Evolutionary conservation across 2,797 vertebrate species (phyloP).

Genomic region (Sarcophilus harrisii): DNA sequence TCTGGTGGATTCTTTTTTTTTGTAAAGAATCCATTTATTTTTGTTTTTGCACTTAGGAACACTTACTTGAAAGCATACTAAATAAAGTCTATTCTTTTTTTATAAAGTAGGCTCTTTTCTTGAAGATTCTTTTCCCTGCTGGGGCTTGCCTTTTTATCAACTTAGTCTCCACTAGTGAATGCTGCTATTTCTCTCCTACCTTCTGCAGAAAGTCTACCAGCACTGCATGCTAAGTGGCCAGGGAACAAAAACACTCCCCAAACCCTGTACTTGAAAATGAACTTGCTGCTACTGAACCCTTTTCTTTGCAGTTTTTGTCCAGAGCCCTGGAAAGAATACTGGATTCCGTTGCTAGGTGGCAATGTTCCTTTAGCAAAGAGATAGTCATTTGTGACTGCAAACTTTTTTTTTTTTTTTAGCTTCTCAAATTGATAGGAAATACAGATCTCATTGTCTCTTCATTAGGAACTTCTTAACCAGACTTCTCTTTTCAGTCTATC

Average conservation of each 20-base stretch:
- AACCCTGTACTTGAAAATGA: constrained; percentile 57
- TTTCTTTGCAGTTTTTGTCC: constrained; percentile 57
- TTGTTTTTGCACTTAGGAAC: constrained; percentile 29
- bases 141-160: constrained; percentile 54
- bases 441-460: constrained; percentile 50
- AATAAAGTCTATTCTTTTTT: constrained; percentile 34
- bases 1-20: background rate
- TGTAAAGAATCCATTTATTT: constrained; percentile 38
- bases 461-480: constrained; percentile 60
- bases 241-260: constrained; percentile 61
- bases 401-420: constrained; percentile 1
- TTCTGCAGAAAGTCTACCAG: constrained; percentile 59
- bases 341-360: constrained; percentile 67
- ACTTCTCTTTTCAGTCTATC: constrained; percentile 52
- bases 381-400: background rate
- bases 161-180: constrained; percentile 46
- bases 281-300: constrained; percentile 11
- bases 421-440: constrained; percentile 55
- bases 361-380: constrained; percentile 72
- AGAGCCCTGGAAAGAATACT: constrained; percentile 32
- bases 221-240: constrained; percentile 66
- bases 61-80: background rate
- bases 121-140: constrained; percentile 22
- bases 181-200: constrained; percentile 50
- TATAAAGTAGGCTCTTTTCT: constrained; percentile 6